Percentiles rank a stretch among this genome's conserved stretches.
These are phyloP conservation scores for Agonopterix subpropinquella DNA, from an alignment of 2,888 invertebrate genomes.

Conservation along the genomic window DNA sequence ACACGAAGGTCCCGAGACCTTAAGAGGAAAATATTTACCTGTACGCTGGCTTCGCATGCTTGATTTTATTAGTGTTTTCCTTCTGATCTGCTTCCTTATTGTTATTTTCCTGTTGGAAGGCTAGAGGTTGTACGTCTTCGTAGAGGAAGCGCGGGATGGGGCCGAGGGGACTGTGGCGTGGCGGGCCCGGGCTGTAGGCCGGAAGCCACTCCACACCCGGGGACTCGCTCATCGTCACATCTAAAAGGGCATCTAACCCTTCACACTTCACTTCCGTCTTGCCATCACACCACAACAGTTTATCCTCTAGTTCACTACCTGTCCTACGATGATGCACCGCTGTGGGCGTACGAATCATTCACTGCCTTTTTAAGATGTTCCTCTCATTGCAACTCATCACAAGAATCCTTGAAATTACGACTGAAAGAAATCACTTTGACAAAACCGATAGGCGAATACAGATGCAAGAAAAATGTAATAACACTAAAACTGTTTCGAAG, in stretches of 20 bases:
- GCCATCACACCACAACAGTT: conserved; percentile 9
- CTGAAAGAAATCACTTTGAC: conserved; percentile 43
- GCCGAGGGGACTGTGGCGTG: conserved; percentile 68
- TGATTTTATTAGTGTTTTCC: conserved; percentile 64
- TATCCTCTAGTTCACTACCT: conserved; percentile 19
- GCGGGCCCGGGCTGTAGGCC: conserved; percentile 68
- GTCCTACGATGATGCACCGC: conserved; percentile 17
- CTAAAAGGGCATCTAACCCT: conserved; percentile 31
- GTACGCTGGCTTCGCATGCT: conserved; percentile 76
- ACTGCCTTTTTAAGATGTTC: conserved; percentile 60
- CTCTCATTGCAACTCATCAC: conserved; percentile 62
- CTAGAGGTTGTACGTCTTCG: conserved; percentile 64
- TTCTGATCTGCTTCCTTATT: conserved; percentile 63
- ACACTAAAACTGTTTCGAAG: conserved; percentile 32
- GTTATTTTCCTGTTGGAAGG: conserved; percentile 61
- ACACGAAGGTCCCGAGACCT: conserved; percentile 11
- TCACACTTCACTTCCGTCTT: conserved; percentile 27
- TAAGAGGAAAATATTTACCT: conserved; percentile 56
- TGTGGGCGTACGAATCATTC: conserved; percentile 50
- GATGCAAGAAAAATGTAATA: conserved; percentile 31
- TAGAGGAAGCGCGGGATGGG: conserved; percentile 67
- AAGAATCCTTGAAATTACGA: conserved; percentile 67
- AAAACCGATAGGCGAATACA: conserved; percentile 24
- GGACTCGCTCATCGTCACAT: conserved; percentile 69
- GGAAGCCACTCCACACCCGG: conserved; percentile 74